These are phyloP conservation scores for Phrynocephalus vlangalii DNA, from an alignment of 2,797 vertebrate genomes.

Conservation along the genomic window DNA sequence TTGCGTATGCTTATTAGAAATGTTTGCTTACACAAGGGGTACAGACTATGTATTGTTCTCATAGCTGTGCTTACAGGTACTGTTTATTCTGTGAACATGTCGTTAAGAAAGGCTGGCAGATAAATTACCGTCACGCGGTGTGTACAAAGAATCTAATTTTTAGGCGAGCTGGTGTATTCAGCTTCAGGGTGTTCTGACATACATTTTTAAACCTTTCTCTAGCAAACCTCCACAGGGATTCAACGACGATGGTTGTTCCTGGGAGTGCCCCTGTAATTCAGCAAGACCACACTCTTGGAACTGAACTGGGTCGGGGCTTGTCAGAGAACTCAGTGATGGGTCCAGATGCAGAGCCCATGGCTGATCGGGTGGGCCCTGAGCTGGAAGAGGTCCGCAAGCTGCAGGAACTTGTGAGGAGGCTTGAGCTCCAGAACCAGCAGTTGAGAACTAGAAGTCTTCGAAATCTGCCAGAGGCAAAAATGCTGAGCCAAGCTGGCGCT, in stretches of 20 bases:
- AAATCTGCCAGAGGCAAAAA: conserved; percentile 62
- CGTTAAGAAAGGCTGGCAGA: background rate
- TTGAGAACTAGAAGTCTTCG: conserved; percentile 80
- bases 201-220: background rate
- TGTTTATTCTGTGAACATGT: background rate
- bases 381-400: conserved; percentile 90
- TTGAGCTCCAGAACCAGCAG: conserved; percentile 91
- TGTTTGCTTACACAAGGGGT: background rate
- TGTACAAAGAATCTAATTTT: background rate
- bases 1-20: rapidly evolving
- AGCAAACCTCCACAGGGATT: background rate
- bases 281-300: conserved; percentile 73
- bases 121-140: background rate
- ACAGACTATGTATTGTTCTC: background rate
- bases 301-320: conserved; percentile 70
- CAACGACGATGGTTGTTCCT: conserved; percentile 88
- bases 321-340: conserved; percentile 62
- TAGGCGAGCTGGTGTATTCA: background rate
- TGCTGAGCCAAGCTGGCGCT: conserved; percentile 47
- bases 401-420: conserved; percentile 87
- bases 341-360: conserved; percentile 65
- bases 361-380: conserved; percentile 79
- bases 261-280: conserved; percentile 80
- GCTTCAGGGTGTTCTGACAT: background rate
- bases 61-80: no score